Conservation (phyloP, 2,797 vertebrate species). For the Pteropus rufus region DNA sequence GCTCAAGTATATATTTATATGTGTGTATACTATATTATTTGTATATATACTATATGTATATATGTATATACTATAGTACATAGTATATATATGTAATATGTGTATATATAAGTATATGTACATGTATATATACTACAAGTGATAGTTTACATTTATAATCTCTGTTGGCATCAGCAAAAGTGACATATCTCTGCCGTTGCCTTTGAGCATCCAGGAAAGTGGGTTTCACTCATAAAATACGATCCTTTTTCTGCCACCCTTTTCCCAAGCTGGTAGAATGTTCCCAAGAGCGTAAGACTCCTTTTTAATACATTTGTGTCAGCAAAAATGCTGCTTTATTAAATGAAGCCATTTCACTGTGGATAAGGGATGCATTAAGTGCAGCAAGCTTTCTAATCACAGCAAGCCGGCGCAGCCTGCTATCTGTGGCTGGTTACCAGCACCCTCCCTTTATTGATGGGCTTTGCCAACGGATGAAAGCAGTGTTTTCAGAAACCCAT, state of each 20-base stretch:
- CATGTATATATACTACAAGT: not conserved
- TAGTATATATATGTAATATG: not conserved
- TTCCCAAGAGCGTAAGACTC: not conserved
- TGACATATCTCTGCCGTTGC: not conserved
- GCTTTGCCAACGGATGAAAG: constrained; percentile 31
- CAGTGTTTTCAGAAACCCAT: constrained; percentile 55
- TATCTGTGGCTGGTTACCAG: constrained; percentile 15
- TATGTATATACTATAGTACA: not conserved
- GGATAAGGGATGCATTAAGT: constrained; percentile 20
- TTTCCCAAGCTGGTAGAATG: not conserved
- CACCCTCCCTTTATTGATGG: constrained; percentile 53
- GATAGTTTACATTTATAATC: not conserved
- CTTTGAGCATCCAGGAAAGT: not conserved
- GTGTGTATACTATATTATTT: not conserved
- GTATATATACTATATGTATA: too few relatives aligned
- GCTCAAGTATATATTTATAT: not conserved
- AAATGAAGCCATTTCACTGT: not conserved
- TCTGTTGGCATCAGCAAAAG: not conserved
- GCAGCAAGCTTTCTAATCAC: constrained; percentile 33
- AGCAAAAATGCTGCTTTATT: not conserved
- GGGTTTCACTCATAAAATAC: not conserved
- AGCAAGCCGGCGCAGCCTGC: accelerated
- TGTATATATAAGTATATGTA: not conserved
- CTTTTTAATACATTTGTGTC: constrained; percentile 46
- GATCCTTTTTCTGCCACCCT: not conserved